phyloP scores from a whole-genome alignment of 2,888 invertebrate genomes.

The Melipona beecheii region DNA sequence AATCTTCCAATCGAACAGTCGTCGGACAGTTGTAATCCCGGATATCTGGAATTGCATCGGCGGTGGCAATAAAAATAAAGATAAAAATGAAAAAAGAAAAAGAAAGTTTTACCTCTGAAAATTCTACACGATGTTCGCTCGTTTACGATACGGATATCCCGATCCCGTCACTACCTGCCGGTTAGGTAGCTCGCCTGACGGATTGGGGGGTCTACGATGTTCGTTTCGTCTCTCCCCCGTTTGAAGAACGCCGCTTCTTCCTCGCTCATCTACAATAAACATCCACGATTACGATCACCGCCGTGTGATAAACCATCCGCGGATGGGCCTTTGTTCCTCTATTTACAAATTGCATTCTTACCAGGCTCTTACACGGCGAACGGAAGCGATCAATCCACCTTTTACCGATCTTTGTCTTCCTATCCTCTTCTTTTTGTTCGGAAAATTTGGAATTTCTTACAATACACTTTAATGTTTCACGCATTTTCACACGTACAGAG shows the following conservation, averaged over 20 bases:
- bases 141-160: constrained; percentile 66
- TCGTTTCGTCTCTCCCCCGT: constrained; percentile 49
- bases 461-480: background rate
- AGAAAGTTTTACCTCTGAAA: constrained; percentile 38
- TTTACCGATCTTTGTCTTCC: constrained; percentile 5
- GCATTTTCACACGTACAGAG: too few relatives aligned
- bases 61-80: constrained; percentile 60
- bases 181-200: constrained; percentile 56
- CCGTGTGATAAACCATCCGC: constrained; percentile 56
- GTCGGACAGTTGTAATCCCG: background rate
- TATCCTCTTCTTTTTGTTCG: background rate
- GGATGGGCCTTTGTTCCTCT: constrained; percentile 43
- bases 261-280: constrained; percentile 53
- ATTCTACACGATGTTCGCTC: constrained; percentile 39
- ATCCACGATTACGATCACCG: constrained; percentile 58
- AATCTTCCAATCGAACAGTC: background rate
- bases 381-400: constrained; percentile 49
- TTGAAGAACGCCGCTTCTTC: constrained; percentile 60
- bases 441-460: background rate
- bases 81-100: background rate
- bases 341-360: constrained; percentile 57
- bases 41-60: constrained; percentile 14
- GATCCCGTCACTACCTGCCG: constrained; percentile 63
- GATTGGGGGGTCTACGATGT: constrained; percentile 57
- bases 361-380: background rate